phyloP scores from a whole-genome alignment of 2,797 vertebrate genomes.

The Pempheris klunzingeri region DNA sequence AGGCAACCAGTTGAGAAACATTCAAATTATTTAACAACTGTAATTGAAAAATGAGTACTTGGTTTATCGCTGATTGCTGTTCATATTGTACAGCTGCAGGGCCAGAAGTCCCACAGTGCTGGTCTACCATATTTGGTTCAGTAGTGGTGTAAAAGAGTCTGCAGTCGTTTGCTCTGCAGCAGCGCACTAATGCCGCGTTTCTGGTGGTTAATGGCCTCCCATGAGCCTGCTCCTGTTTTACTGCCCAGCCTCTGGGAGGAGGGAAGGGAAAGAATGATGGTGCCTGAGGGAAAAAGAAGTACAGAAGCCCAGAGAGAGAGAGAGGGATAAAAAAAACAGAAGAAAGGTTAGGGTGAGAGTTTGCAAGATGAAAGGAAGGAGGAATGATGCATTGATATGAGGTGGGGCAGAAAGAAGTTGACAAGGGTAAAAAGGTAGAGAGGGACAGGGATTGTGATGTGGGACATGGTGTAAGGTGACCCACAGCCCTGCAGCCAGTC shows the following conservation, averaged over 20 bases:
- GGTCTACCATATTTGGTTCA: constrained; percentile 44
- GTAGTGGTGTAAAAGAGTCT: constrained; percentile 47
- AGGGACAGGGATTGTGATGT: constrained; percentile 69
- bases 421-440: constrained; percentile 34
- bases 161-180: constrained; percentile 55
- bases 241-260: constrained; percentile 69
- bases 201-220: constrained; percentile 79
- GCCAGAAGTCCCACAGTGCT: constrained; percentile 15
- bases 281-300: constrained; percentile 76
- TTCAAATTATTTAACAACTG: background rate
- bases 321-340: constrained; percentile 23
- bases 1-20: background rate
- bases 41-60: background rate
- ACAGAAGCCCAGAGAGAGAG: constrained; percentile 46
- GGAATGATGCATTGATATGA: constrained; percentile 26
- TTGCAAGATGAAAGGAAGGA: constrained; percentile 31
- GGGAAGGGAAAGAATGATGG: constrained; percentile 61
- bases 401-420: constrained; percentile 23
- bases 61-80: background rate
- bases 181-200: constrained; percentile 54
- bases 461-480: constrained; percentile 79
- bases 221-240: constrained; percentile 76
- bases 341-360: constrained; percentile 7
- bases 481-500: constrained; percentile 74
- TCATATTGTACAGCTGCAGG: constrained; percentile 18